Evolutionary conservation across 2,888 invertebrate genomes (phyloP), one percentile per base, ranked within the genome.

Genomic region (Poecilobothrus nobilitatus): DNA sequence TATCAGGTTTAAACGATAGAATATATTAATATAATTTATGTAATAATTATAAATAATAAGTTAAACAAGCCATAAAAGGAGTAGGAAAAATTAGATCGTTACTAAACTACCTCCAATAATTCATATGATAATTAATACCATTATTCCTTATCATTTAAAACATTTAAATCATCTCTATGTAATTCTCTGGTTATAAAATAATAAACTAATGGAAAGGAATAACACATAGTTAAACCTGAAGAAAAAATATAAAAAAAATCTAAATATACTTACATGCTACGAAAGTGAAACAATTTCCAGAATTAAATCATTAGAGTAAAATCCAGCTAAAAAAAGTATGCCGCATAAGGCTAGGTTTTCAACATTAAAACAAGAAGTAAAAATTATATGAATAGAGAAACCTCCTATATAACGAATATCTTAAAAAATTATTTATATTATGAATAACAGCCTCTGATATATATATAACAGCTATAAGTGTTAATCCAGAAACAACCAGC

Each of bases 381-480:
- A 34, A 34, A 8, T 5, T 34, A 34, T 34, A 34, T 7, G 8
- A 34, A 34, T 34, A 34, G 8, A 7, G 5, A 34, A 34, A 34
- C 34, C 8, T 34, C 34, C 34, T 34, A 34, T 85, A 80, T 75
- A 82, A 4, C 89, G 89, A 84, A 89, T 86, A 87, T 90, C 89
- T 79, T 34, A 8, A 34, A 8, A n/a, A 34, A 34, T 34, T 34
- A 7, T 34, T 34, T 34, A 34, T 34, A 34, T 34, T 34, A 34
- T 34, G 88, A 85, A 91, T 90, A 81, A 89, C 83, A 67, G 84
- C 81, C 0, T 90, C 90, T 0, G 88, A 88, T 76, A 90, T 84
- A 86, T 90, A 90, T 80, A 89, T 83, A 80, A 89, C 83, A 74
- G 89, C 88, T 73, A 90, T 91, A 88, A 91, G 89, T 73, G 84